Evolutionary conservation across 2,888 invertebrate genomes (phyloP), one percentile per base, ranked within the genome.

Genomic region (Xanthostigma xanthostigma): DNA sequence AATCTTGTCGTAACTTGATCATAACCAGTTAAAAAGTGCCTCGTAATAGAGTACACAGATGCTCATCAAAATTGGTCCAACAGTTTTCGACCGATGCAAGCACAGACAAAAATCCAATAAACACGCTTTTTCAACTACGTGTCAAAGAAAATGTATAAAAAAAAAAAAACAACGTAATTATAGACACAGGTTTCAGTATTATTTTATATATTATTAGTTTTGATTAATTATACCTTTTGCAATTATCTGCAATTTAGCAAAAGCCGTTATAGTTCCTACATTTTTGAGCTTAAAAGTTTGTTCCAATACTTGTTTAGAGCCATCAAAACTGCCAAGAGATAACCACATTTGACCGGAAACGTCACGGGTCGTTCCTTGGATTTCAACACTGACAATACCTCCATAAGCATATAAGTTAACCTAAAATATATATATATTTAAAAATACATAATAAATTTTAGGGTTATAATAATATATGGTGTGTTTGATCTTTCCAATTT

Each of bases 391-490:
- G 1, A 71, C 68, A 54, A 68, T 68, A 1, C 79, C 79, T 2
- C 79, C 79, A 54, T 76, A 78, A 2, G 75, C 79, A 56, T 67
- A 76, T 8, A 80, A 60, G 58, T 65, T 60, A 57, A 73, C 63
- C 59, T 66, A 27, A 27, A 27, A 27, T 27, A 27, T 27, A 27
- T 6, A 6, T 27, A 27, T 6, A 6, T 27, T 3, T 27, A 3
- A 27, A 27, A 27, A 27, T 6, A 27, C 27, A 27, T 3, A 27
- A 27, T 27, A 27, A 27, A 27, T 5, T 27, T 27, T 27, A 27
- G 27, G 27, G 6, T 5, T 17, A 17, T 4, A 17, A 17, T 17
- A 17, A 17, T 17, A 17, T 17, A 17, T 4, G 4, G 17, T 17
- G 17, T 4, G 17, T 17, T 17, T 17, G 17, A 17, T 17, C 4